phyloP scores from a whole-genome alignment of 2,888 invertebrate genomes.

The Amphimallon solstitiale region DNA sequence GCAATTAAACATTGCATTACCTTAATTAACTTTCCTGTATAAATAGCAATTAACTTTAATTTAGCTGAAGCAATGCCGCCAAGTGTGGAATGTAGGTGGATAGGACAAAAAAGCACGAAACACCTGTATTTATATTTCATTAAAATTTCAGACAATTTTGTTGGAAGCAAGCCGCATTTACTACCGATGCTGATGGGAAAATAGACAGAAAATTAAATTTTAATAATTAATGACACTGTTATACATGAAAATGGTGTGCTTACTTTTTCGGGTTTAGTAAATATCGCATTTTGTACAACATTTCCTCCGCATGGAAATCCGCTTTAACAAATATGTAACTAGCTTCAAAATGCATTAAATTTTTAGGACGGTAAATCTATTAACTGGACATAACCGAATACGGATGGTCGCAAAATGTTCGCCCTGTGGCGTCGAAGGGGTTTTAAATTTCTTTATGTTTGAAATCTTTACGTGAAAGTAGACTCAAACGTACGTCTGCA shows the following conservation, averaged over 20 bases:
- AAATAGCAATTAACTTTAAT: slow-evolving; percentile 27
- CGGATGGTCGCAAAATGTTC: too few species aligned
- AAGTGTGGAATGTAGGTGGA: background rate
- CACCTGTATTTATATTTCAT: slow-evolving; percentile 36
- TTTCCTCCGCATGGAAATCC: too few species aligned
- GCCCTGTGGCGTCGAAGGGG: too few species aligned
- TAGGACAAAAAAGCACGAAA: slow-evolving; percentile 9
- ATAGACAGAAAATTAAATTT: slow-evolving; percentile 35
- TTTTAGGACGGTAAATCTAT: too few species aligned
- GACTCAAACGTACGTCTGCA: too few species aligned
- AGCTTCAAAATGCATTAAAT: too few species aligned
- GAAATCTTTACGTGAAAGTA: too few species aligned
- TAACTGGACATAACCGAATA: too few species aligned
- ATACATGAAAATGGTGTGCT: background rate
- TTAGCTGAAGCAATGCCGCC: slow-evolving; percentile 25
- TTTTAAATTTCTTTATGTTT: too few species aligned
- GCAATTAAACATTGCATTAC: slow-evolving; percentile 33
- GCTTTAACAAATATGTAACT: too few species aligned
- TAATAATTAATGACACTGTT: slow-evolving; percentile 23
- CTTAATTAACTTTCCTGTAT: slow-evolving; percentile 28
- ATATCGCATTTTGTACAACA: too few species aligned
- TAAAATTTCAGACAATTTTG: slow-evolving; percentile 29
- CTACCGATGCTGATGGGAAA: slow-evolving; percentile 4
- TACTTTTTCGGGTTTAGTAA: background rate
- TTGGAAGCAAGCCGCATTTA: background rate